Evolutionary conservation across 2,113 vertebrate genomes (phyloP), one percentile per base, ranked within the genome.

Genomic region (Phalacrocorax carbo): DNA sequence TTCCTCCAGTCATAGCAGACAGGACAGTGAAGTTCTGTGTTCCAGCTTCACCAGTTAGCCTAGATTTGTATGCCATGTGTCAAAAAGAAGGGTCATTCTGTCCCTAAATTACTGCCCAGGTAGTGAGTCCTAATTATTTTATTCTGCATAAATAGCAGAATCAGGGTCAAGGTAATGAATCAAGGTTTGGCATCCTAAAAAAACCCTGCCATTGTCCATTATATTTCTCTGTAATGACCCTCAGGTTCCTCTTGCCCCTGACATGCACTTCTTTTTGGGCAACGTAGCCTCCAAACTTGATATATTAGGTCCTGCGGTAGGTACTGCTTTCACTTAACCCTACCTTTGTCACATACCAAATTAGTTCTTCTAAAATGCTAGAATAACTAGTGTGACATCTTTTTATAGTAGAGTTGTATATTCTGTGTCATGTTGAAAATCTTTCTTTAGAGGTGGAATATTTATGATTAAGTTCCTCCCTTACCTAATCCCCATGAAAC

Each of bases 111-210:
- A n/a, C 32, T 62, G 14, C 23, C 19, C 17, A 70, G 23, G 9
- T 44, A 69, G 32, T 10, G 11, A 72, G 12, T 48, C 44, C n/a
- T 69, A 72, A 61, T 76, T 75, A 55, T 32, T 36, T 23, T 92
- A 46, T 75, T 91, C 30, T 86, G 14, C 49, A 73, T 44, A 83
- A 68, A 55, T 14, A 77, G 10, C 36, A 89, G 52, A 64, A 79
- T 3, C 23, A 72, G 23, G 61, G 8, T 38, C 0, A 0, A 88
- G 6, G 12, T 72, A 71, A 42, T 27, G 32, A 71, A 62, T 88
- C 9, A 18, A 44, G 44, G 44, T 72, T 92, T 72, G 61, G 9
- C 25, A 55, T 55, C 9, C 36, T 34, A 51, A 76, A 64, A 16
- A 72, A 18, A 1, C 2, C 23, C 29, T 80, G 42, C 15, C 15